phyloP scores from a whole-genome alignment of 2,113 vertebrate genomes.

The Chelonoidis abingdonii region DNA sequence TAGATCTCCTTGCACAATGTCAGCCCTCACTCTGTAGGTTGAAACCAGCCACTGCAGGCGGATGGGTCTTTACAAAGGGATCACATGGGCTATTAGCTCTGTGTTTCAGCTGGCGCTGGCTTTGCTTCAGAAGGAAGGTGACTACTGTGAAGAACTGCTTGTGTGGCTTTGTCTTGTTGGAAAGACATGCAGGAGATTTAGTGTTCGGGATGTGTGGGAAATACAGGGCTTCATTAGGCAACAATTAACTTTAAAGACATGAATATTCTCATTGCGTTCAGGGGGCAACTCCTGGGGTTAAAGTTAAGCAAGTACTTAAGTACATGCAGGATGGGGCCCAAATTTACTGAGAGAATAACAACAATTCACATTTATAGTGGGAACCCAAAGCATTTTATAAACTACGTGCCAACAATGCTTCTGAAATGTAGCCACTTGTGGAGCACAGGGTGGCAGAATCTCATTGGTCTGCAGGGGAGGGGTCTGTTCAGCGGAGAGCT shows the following conservation, averaged over 20 bases:
- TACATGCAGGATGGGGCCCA: not conserved
- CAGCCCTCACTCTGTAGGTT: not conserved
- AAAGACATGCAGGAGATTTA: not conserved
- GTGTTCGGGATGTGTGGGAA: not conserved
- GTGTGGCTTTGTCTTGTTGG: not conserved
- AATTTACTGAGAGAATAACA: not conserved
- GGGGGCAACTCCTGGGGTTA: not conserved
- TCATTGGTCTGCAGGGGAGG: not conserved
- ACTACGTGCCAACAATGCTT: no score
- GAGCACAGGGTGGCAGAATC: not conserved
- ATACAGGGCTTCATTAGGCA: not conserved
- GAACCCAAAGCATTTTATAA: not conserved
- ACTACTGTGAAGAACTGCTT: not conserved
- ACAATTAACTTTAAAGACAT: not conserved
- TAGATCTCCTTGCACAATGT: not conserved
- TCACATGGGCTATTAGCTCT: not conserved
- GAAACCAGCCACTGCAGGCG: not conserved
- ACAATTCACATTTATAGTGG: not conserved
- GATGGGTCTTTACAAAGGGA: not conserved
- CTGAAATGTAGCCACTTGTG: no score
- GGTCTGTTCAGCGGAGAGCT: not conserved
- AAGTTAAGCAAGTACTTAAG: no score
- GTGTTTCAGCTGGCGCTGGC: not conserved
- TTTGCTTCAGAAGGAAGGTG: not conserved
- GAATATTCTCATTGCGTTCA: not conserved